phyloP scores from a whole-genome alignment of 2,888 invertebrate species.

The Ornithoptera alexandrae region DNA sequence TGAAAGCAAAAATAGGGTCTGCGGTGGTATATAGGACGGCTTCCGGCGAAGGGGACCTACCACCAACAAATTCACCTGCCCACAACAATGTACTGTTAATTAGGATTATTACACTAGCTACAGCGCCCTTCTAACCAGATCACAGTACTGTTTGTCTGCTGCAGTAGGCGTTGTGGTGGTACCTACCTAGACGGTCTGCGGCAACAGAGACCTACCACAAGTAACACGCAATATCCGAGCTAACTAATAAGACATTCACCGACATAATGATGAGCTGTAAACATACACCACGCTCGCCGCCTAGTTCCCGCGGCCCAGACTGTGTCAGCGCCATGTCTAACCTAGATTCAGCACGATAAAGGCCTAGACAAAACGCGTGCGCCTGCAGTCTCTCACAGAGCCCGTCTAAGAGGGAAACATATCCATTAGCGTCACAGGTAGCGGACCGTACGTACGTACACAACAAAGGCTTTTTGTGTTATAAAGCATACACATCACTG shows the following conservation, averaged over 20 bases:
- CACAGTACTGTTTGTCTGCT: too few species aligned
- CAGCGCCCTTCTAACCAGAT: too few species aligned
- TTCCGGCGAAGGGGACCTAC: too few species aligned
- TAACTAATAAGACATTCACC: constrained; percentile 1
- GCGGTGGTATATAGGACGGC: too few species aligned
- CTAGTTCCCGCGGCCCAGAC: constrained; percentile 23
- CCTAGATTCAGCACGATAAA: constrained; percentile 22
- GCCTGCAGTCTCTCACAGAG: constrained; percentile 10
- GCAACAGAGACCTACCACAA: too few species aligned
- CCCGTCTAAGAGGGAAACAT: constrained; percentile 7
- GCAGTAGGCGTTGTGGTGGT: too few species aligned
- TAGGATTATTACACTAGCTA: too few species aligned
- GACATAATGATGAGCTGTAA: constrained; percentile 21
- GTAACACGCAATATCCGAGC: not conserved
- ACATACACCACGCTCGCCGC: constrained; percentile 5
- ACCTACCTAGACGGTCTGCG: too few species aligned
- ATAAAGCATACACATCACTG: not conserved
- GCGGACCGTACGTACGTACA: not conserved
- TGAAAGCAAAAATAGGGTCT: too few species aligned
- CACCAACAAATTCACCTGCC: too few species aligned
- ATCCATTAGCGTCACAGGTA: constrained; percentile 24
- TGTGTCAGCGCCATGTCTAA: constrained; percentile 23
- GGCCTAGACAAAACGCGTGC: constrained; percentile 26
- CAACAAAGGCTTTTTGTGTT: not conserved
- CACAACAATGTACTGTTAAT: too few species aligned